Conservation (phyloP, 2,888 invertebrate species). For the Mythimna albipuncta region DNA sequence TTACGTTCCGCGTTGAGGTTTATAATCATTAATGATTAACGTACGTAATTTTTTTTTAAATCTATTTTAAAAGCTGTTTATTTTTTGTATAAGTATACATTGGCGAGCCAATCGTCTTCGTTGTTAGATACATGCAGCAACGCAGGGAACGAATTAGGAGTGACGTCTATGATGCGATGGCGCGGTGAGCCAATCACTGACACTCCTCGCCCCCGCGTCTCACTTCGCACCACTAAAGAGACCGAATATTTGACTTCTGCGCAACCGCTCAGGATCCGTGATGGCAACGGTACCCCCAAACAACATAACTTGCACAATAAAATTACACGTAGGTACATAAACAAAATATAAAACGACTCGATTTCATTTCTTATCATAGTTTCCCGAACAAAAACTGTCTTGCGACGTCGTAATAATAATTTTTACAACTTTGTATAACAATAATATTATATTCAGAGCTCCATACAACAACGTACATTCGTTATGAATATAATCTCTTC, state of each 20-base stretch:
- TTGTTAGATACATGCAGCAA: no score
- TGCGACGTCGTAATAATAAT: conserved; percentile 66
- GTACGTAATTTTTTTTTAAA: background rate
- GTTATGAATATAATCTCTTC: conserved; percentile 76
- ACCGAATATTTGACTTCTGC: no score
- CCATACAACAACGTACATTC: conserved; percentile 70
- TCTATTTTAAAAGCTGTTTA: background rate
- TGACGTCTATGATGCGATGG: no score
- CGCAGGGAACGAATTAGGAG: no score
- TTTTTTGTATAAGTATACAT: background rate
- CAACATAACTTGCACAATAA: conserved; percentile 32
- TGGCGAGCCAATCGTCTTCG: no score
- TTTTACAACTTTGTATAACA: conserved; percentile 68
- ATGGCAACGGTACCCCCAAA: background rate
- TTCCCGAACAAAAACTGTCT: conserved; percentile 63
- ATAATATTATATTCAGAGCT: conserved; percentile 68
- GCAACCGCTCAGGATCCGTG: no score
- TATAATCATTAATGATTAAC: background rate
- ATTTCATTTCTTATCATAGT: conserved; percentile 62
- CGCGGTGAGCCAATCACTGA: no score
- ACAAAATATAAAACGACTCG: conserved; percentile 56
- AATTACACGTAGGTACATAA: conserved; percentile 42
- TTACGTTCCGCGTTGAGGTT: background rate
- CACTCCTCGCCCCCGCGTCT: no score
- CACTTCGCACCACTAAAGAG: no score